Evolutionary conservation across 23 tunicate genomes (phyloP), one percentile per base, ranked within the genome.

Genomic region (Ascidia mentula): DNA sequence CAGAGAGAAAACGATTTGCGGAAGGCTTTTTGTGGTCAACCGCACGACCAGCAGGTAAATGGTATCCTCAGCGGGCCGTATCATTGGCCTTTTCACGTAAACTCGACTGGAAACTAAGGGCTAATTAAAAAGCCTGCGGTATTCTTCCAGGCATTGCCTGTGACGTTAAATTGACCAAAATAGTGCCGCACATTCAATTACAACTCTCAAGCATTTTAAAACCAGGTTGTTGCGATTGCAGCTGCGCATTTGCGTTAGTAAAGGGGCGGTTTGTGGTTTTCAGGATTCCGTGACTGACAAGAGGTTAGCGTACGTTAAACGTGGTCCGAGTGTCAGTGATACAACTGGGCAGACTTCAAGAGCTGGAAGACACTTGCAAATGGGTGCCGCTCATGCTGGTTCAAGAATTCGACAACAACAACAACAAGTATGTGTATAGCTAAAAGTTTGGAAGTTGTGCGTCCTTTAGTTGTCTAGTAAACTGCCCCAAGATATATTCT

Each of bases 311-410:
- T 81, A 38, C 85, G 76, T n/a, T 38, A 38, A 40, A 46, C 60
- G 85, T 7, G 85, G 85, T 7, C 85, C 59, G 22, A 69, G 85
- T 36, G 40, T 71, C 32, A 81, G 85, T 40, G 85, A 81, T 32
- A 76, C 85, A 0, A 9, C 13, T 9, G 65, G 13, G 15, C 22
- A 28, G 4, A 6, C 28, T 53, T 53, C 13, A 9, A 26, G 65
- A 5, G 1, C 12, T 53, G 65, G 24, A 6, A 53, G 65, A 53
- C 22, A 53, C 65, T 9, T 53, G 65, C 28, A 53, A 28, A 53
- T 53, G 65, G 65, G 65, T 53, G 65, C 65, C 13, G 65, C 65
- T 26, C 65, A 53, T 9, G 7, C 65, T 5, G 65, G 28, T 5
- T 53, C 65, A 53, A 53, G 65, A 9, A 53, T 53, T 20, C 65